Conservation (phyloP, 2,113 vertebrate genomes). For the Murina feae region DNA sequence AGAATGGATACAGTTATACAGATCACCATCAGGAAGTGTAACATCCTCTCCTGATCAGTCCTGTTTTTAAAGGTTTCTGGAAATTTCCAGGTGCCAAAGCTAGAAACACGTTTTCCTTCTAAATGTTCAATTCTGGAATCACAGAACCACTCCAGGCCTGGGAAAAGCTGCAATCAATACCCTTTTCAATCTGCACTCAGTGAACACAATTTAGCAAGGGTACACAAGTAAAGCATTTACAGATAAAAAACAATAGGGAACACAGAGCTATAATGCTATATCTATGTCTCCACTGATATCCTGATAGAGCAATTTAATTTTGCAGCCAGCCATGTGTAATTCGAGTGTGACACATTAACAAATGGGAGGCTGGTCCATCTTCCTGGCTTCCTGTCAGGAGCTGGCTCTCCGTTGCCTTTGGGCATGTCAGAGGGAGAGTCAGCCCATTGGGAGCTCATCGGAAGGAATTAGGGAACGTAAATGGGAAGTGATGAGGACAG, state of each 20-base stretch:
- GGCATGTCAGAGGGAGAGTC: constrained; percentile 28
- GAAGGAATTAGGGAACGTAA: constrained; percentile 51
- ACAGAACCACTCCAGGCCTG: constrained; percentile 25
- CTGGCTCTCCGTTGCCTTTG: constrained; percentile 46
- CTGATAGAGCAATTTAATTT: constrained; percentile 63
- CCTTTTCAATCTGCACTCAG: constrained; percentile 62
- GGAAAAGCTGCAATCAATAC: constrained; percentile 61
- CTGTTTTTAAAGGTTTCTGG: constrained; percentile 44
- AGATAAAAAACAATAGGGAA: constrained; percentile 66
- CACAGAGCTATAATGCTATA: constrained; percentile 60
- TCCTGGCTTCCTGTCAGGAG: constrained; percentile 54
- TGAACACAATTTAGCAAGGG: constrained; percentile 58
- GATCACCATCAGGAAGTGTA: constrained; percentile 25
- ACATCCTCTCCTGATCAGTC: constrained; percentile 31
- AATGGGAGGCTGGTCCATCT: constrained; percentile 65
- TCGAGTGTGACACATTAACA: constrained; percentile 65
- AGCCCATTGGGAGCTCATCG: constrained; percentile 41
- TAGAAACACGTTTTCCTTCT: constrained; percentile 34
- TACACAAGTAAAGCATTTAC: constrained; percentile 50
- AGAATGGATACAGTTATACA: not conserved
- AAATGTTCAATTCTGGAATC: constrained; percentile 41
- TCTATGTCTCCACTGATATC: constrained; percentile 63
- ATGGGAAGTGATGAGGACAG: constrained; percentile 27
- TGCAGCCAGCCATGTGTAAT: constrained; percentile 64
- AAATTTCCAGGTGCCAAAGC: constrained; percentile 17